phyloP scores from a whole-genome alignment of 2,797 vertebrate genomes.

The Lepidocolaptes lacrymiger region DNA sequence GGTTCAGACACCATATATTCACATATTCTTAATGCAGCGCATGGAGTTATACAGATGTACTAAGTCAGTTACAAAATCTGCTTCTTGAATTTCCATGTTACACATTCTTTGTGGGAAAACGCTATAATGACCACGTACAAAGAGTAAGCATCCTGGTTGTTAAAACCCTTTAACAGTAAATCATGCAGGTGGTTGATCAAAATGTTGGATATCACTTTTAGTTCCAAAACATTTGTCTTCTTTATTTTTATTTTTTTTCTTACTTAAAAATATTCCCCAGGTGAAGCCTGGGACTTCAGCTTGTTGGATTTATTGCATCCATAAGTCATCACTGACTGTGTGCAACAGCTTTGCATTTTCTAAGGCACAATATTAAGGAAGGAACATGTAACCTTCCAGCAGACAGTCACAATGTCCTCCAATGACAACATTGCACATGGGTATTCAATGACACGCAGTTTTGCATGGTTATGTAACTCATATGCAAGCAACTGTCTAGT shows the following conservation, averaged over 20 bases:
- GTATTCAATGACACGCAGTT: conserved; percentile 21
- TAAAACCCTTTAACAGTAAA: conserved; percentile 66
- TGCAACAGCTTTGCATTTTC: conserved; percentile 81
- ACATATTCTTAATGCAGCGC: conserved; percentile 16
- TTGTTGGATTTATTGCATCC: conserved; percentile 72
- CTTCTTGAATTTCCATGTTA: conserved; percentile 38
- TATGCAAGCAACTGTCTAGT: conserved; percentile 68
- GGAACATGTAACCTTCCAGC: conserved; percentile 68
- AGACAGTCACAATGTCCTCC: conserved; percentile 44
- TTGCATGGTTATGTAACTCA: conserved; percentile 39
- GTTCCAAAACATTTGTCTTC: conserved; percentile 59
- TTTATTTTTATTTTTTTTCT: background rate
- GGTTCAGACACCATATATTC: conserved; percentile 31
- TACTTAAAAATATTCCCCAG: conserved; percentile 35
- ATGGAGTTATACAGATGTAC: conserved; percentile 39
- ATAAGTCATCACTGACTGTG: conserved; percentile 61
- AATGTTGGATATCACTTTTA: conserved; percentile 55
- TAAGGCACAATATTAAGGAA: conserved; percentile 92
- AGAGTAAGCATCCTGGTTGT: conserved; percentile 70
- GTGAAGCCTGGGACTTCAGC: conserved; percentile 48
- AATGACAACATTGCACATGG: background rate
- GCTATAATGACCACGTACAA: conserved; percentile 68
- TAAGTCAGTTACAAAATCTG: conserved; percentile 55
- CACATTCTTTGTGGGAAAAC: conserved; percentile 31
- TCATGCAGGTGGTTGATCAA: conserved; percentile 68